Conservation (phyloP, 2,797 vertebrate genomes). For the Halcyon smyrnensis region DNA sequence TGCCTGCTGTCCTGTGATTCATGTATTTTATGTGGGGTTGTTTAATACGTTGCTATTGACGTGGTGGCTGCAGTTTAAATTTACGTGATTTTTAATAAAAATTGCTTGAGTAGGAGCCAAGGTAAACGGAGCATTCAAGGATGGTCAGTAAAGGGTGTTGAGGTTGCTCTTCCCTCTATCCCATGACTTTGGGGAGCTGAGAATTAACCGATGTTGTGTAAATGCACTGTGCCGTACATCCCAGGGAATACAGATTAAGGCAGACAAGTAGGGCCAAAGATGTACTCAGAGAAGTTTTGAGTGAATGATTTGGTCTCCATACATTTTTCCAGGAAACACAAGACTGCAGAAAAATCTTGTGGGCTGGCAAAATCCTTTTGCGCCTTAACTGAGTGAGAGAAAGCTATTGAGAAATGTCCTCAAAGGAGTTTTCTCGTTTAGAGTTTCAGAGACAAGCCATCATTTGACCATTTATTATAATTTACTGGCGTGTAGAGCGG, state of each 20-base stretch:
- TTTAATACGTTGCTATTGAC: accelerated
- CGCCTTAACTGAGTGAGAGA: neutral
- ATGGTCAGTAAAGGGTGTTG: too few species aligned
- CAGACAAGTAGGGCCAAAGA: neutral
- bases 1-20: accelerated
- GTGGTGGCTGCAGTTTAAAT: neutral
- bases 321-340: neutral
- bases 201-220: accelerated
- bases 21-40: accelerated
- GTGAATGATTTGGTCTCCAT: neutral
- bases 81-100: neutral
- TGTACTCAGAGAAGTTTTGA: neutral
- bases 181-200: neutral
- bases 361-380: neutral
- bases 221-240: accelerated
- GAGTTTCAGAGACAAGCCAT: neutral
- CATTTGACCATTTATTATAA: neutral
- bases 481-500: neutral
- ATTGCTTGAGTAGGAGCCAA: neutral
- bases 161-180: accelerated
- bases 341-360: too few species aligned
- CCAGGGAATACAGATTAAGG: too few species aligned
- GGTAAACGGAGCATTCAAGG: too few species aligned
- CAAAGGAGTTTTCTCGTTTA: neutral
- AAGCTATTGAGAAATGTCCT: neutral